Evolutionary conservation across 2,888 invertebrate genomes (phyloP), one percentile per base, ranked within the genome.

Genomic region (Syritta pipiens): DNA sequence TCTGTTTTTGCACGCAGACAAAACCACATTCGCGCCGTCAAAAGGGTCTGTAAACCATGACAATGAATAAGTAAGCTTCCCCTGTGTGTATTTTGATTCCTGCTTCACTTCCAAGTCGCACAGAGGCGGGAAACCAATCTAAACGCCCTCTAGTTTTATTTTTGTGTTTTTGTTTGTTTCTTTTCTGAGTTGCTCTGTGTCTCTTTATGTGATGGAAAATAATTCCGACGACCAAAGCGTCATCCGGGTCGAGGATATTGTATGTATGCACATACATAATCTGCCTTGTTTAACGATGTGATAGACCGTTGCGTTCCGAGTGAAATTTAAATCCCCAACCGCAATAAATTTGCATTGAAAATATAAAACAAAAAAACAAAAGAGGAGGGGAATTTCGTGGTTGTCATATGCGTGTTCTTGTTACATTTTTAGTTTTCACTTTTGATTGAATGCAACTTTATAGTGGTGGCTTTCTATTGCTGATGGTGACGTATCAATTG

Each of bases 331-430:
- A 22, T 40, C 42, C 62, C 62, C 55, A 10, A 69, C 57, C 69
- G 28, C 69, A 69, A 71, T 69, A 49, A 69, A 76, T 76, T 76
- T 69, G 44, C 69, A 76, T 76, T 55, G 53, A 40, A 60, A 49
- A 46, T 37, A 37, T 10, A 12, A 49, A 57, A 14, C 19, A 32
- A 32, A 48, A 42, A 42, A 10, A 46, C 46, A 20, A 22, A 19
- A 4, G 14, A 5, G 17, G 19, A 28, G 14, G 17, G 46, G 19
- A 28, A 7, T 4, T 28, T 9, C 53, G 37, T 40, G 42, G 32
- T 37, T 51, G 12, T n/a, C 24, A 42, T 42, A 9, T 10, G 9
- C 9, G 14, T 28, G 3, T 26, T n/a, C 14, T 32, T 0, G 2
- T 28, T 28, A 28, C n/a, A 28, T 40, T 19, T 24, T 17, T n/a